These are phyloP conservation scores for Chrysotoxum bicinctum DNA, from an alignment of 2,888 invertebrate genomes.

Conservation along the genomic window DNA sequence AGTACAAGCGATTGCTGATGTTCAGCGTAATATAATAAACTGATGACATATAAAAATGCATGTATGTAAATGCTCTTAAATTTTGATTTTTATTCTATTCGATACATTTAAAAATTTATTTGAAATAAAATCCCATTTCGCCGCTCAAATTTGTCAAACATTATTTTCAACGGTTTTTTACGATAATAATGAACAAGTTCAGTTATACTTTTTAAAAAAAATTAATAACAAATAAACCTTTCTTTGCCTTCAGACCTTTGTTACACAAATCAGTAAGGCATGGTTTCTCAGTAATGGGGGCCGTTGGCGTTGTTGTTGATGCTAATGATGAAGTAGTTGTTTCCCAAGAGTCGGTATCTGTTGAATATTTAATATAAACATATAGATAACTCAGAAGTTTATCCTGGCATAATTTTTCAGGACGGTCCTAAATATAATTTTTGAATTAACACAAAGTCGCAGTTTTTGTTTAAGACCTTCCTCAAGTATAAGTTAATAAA, in stretches of 20 bases:
- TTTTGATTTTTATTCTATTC: neutral
- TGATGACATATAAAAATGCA: too few species aligned
- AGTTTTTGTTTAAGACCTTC: neutral
- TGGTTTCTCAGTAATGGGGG: conserved; percentile 10
- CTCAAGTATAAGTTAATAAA: neutral
- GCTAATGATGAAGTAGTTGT: neutral
- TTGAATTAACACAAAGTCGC: neutral
- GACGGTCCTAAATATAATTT: neutral
- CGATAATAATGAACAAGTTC: neutral
- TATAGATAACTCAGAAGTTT: neutral
- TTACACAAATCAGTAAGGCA: conserved; percentile 47
- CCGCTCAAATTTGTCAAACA: neutral
- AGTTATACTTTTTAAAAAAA: conserved; percentile 44
- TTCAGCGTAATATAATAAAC: too few species aligned
- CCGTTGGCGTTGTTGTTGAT: neutral
- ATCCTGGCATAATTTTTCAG: neutral
- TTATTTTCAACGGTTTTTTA: neutral
- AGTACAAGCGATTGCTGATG: too few species aligned
- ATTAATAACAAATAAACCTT: conserved; percentile 50
- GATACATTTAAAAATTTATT: neutral
- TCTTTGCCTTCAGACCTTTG: conserved; percentile 27
- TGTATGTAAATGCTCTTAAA: neutral
- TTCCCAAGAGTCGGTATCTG: neutral
- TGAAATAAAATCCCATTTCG: neutral
- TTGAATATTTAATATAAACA: neutral